Percentiles rank a stretch among this genome's conserved stretches.
Conservation (phyloP, 2,113 vertebrate genomes). For the Podiceps cristatus region DNA sequence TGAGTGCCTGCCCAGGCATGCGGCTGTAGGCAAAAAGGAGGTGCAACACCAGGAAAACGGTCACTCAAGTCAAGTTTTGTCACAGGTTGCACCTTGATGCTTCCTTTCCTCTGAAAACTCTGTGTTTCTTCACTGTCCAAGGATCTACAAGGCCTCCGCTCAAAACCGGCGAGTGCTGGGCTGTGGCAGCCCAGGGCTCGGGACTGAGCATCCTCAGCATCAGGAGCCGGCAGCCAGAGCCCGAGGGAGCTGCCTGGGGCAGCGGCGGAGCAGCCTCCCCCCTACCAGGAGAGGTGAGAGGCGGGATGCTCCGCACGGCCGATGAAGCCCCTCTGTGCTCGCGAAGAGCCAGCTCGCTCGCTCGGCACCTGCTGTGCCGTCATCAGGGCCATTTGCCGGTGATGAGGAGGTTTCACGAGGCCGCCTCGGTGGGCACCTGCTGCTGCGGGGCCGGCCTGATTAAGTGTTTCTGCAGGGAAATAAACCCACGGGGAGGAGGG, state of each 20-base stretch:
- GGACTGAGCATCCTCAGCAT: not conserved
- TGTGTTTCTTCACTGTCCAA: too few species aligned
- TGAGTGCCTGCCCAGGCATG: accelerated
- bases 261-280: accelerated
- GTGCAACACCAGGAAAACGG: accelerated
- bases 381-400: constrained; percentile 25
- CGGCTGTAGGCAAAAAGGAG: not conserved
- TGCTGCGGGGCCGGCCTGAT: not conserved
- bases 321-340: accelerated
- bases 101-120: not conserved
- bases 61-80: not conserved
- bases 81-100: not conserved
- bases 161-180: accelerated
- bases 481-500: not conserved
- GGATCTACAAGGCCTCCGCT: not conserved
- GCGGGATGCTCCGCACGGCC: not conserved
- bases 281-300: accelerated
- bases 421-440: not conserved
- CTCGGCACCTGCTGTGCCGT: not conserved
- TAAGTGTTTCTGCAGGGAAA: constrained; percentile 12
- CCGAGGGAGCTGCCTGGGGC: accelerated
- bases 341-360: not conserved
- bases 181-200: accelerated
- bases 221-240: too few species aligned
- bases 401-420: not conserved